Evolutionary conservation across 2,888 invertebrate species (phyloP).

Genomic region (Tenthredo scrophulariae): DNA sequence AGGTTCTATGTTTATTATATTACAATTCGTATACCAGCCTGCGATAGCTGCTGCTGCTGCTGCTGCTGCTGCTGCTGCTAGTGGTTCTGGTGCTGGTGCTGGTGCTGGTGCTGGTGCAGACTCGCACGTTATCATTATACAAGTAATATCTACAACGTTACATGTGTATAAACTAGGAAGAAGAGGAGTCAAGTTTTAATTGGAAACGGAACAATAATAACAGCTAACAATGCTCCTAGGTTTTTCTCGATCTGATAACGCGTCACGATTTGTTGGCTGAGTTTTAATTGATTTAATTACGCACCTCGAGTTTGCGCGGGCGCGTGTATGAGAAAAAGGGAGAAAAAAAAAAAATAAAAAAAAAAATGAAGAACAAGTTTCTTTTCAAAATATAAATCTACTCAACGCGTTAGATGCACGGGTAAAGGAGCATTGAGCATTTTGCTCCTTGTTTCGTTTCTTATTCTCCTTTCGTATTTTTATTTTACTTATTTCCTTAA

Average conservation of each 20-base stretch:
- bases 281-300: slow-evolving; percentile 53
- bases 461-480: background rate
- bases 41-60: background rate
- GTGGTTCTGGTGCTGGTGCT: no score
- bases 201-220: slow-evolving; percentile 49
- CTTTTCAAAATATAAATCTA: background rate
- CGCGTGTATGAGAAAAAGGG: slow-evolving; percentile 72
- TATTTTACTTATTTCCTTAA: no score
- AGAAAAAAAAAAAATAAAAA: slow-evolving; percentile 65
- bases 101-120: background rate
- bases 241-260: slow-evolving; percentile 50
- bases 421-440: background rate
- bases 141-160: background rate
- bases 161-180: slow-evolving; percentile 29
- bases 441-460: background rate
- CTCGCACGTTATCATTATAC: background rate
- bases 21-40: background rate
- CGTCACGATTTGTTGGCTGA: slow-evolving; percentile 53
- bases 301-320: slow-evolving; percentile 65
- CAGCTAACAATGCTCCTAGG: slow-evolving; percentile 39
- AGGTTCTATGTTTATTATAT: background rate
- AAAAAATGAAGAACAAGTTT: slow-evolving; percentile 63
- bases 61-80: background rate
- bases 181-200: slow-evolving; percentile 44
- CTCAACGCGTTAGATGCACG: background rate